Evolutionary conservation across 1,140 invertebrate genomes (phyloP).

Genomic region (Agrypnia vestita): DNA sequence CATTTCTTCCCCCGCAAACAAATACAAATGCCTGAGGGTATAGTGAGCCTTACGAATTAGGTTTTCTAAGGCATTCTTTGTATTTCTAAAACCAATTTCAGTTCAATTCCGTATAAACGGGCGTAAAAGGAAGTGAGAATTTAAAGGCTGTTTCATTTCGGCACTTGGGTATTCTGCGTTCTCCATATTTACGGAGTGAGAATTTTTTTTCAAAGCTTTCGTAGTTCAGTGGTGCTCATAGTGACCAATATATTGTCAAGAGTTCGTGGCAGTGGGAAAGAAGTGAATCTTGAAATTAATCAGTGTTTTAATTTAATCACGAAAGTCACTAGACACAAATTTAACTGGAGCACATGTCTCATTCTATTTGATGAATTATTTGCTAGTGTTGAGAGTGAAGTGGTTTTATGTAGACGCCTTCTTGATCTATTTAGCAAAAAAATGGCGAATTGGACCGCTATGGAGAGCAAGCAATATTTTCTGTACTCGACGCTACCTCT

Average conservation of each 20-base stretch:
- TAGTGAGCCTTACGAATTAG: conserved; percentile 20
- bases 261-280: too few species aligned
- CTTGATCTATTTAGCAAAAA: too few species aligned
- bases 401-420: too few species aligned
- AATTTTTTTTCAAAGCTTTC: not conserved
- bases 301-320: too few species aligned
- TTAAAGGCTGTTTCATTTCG: not conserved
- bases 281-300: too few species aligned
- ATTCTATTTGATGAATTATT: too few species aligned
- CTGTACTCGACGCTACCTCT: too few species aligned
- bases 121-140: conserved; percentile 26
- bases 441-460: too few species aligned
- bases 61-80: conserved; percentile 27
- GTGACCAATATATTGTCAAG: not conserved
- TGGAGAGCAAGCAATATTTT: too few species aligned
- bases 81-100: conserved; percentile 34
- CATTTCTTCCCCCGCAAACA: conserved; percentile 10
- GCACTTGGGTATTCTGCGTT: not conserved
- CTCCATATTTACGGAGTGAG: not conserved
- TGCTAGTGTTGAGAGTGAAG: too few species aligned
- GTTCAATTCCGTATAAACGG: conserved; percentile 20
- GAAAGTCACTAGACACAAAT: too few species aligned
- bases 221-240: not conserved
- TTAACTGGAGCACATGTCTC: too few species aligned
- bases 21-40: conserved; percentile 5